Conservation (phyloP, 2,888 invertebrate genomes). For the Teleiodes luculella region DNA sequence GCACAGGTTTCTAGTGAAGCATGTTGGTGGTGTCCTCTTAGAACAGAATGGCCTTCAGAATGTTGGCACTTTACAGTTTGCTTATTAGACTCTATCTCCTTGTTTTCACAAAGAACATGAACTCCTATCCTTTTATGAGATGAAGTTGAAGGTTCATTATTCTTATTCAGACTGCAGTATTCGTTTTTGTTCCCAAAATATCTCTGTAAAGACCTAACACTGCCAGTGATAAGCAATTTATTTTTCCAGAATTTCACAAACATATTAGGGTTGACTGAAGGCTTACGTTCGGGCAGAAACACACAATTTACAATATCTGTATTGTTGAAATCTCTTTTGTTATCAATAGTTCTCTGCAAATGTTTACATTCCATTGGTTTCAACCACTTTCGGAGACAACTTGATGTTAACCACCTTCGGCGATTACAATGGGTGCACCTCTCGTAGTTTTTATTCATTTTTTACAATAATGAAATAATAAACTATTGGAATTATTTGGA, state of each 20-base stretch:
- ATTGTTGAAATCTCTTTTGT: slow-evolving; percentile 62
- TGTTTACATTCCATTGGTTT: slow-evolving; percentile 76
- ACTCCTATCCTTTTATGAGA: slow-evolving; percentile 43
- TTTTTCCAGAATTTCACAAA: slow-evolving; percentile 74
- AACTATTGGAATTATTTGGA: too few relatives aligned
- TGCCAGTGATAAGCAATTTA: slow-evolving; percentile 65
- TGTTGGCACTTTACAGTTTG: slow-evolving; percentile 56
- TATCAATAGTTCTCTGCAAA: slow-evolving; percentile 66
- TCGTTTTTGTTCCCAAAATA: slow-evolving; percentile 66
- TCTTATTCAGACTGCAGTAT: slow-evolving; percentile 53
- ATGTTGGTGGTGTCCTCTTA: slow-evolving; percentile 68
- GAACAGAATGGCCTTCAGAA: slow-evolving; percentile 65
- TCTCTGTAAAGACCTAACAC: slow-evolving; percentile 65
- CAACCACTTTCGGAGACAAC: slow-evolving; percentile 71
- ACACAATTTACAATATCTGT: slow-evolving; percentile 65
- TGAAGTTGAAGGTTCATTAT: slow-evolving; percentile 51
- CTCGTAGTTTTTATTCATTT: slow-evolving; percentile 73
- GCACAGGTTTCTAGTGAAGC: slow-evolving; percentile 67
- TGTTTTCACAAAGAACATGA: slow-evolving; percentile 40
- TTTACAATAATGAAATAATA: slow-evolving; percentile 16
- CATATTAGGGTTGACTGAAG: slow-evolving; percentile 59
- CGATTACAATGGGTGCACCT: slow-evolving; percentile 69
- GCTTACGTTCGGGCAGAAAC: slow-evolving; percentile 60
- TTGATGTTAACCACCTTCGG: slow-evolving; percentile 69
- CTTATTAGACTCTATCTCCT: slow-evolving; percentile 47